These are phyloP conservation scores for Diadophis punctatus DNA, from an alignment of 2,113 vertebrate genomes.

Conservation along the genomic window DNA sequence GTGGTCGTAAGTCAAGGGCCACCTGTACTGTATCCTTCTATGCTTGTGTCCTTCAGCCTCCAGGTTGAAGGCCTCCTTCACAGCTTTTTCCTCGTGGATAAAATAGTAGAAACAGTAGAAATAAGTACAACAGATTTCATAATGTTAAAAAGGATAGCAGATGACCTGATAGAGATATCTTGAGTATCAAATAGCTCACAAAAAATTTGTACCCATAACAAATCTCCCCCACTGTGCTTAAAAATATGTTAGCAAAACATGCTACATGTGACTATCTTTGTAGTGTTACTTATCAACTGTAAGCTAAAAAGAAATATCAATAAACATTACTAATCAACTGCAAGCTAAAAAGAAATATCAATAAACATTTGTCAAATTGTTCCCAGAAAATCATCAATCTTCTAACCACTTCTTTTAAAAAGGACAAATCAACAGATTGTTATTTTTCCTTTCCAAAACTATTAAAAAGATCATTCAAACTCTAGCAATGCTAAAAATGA, in stretches of 20 bases:
- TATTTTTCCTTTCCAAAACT: constrained; percentile 57
- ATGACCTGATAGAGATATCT: constrained; percentile 47
- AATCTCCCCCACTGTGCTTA: constrained; percentile 39
- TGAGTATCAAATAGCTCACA: constrained; percentile 48
- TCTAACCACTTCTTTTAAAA: constrained; percentile 1
- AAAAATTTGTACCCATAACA: constrained; percentile 31
- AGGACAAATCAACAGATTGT: constrained; percentile 1
- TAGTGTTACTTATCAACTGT: neutral
- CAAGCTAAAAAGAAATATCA: constrained; percentile 15
- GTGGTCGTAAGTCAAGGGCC: too few relatives aligned
- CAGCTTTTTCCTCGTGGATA: neutral
- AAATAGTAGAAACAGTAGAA: neutral
- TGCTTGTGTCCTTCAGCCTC: neutral
- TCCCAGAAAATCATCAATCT: constrained; percentile 21
- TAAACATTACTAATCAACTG: constrained; percentile 17
- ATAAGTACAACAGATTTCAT: constrained; percentile 18
- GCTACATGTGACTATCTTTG: constrained; percentile 40
- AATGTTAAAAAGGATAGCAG: constrained; percentile 5
- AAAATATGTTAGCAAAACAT: constrained; percentile 56
- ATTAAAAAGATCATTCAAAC: constrained; percentile 54
- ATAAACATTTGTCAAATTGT: constrained; percentile 1
- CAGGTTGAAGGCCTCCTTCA: fast-evolving
- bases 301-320: constrained; percentile 23
- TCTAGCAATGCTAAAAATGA: constrained; percentile 42
- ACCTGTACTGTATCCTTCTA: neutral